Evolutionary conservation across 37 sponge, comb jelly and placozoan genomes (phyloP), one percentile per base, ranked within the genome.

Genomic region (Spongilla lacustris): DNA sequence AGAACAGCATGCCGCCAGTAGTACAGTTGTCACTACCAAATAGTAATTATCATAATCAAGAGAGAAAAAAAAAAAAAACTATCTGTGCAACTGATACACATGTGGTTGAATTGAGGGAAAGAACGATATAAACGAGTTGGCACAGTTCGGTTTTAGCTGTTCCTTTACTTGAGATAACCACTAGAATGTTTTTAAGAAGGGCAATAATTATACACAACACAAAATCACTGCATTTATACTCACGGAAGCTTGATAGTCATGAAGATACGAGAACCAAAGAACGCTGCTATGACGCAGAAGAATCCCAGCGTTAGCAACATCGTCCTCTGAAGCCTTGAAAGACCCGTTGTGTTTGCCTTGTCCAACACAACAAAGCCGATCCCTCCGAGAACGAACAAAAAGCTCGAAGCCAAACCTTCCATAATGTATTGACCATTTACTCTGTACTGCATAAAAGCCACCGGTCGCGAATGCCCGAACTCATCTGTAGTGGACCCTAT

Each of bases 361-460:
- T 99, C 99, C 71, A 99, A 70, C 12, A 99, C 83, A 29, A 99
- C 91, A 77, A 99, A 97, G 11, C 99, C 96, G 17, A 97, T 68
- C 28, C 90, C 91, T 4, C 99, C 98, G 30, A 96, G 75, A 14
- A 88, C 79, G 84, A 97, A 99, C 26, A 99, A 84, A 75, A 99
- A 99, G 41, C 96, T 93, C 27, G 96, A 96, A 11, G 98, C 96
- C 35, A 99, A 86, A 0, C 99, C 99, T 71, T 99, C 99, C 99
- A 99, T 97, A 49, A 99, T 99, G 87, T 99, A 99, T 85, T 99
- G 99, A 0, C 99, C 99, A 81, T 99, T 99, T 26, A 99, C 96
- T 24, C 99, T 83, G 79, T 99, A 94, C 58, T 94, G 86, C 98
- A 99, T 91, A 87, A 99, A 99, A 8, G 98, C 99, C 17, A 95